A percentile compares a stretch with the other conserved stretches of the same genome.
Conservation (phyloP, 2,797 vertebrate species). For the Rhabdophis nuchalis region DNA sequence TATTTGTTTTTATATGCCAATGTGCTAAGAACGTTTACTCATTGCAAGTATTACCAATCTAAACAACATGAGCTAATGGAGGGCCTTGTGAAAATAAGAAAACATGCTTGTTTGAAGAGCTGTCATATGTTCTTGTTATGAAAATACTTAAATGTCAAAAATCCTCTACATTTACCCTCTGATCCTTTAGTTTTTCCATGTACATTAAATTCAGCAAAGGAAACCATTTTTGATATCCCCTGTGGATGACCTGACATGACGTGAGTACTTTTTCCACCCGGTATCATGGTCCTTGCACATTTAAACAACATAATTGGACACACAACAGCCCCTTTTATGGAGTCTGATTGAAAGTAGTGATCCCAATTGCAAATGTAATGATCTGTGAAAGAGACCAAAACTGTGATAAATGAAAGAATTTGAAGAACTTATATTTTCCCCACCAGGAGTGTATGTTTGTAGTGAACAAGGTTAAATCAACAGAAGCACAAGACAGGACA, state of each 20-base stretch:
- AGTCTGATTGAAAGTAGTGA: slow-evolving; percentile 41
- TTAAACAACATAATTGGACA: slow-evolving; percentile 39
- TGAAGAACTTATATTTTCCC: slow-evolving; percentile 17
- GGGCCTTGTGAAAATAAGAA: slow-evolving; percentile 66
- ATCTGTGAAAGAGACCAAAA: slow-evolving; percentile 40
- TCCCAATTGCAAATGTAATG: slow-evolving; percentile 1
- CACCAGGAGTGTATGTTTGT: slow-evolving; percentile 11
- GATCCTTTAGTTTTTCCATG: slow-evolving; percentile 33
- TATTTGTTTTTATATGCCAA: slow-evolving; percentile 70
- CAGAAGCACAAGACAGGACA: slow-evolving; percentile 32
- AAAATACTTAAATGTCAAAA: slow-evolving; percentile 58
- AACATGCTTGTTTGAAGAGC: slow-evolving; percentile 65
- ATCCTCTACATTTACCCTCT: slow-evolving; percentile 38
- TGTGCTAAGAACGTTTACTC: slow-evolving; percentile 60
- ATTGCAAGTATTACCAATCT: slow-evolving; percentile 60
- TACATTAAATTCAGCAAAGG: slow-evolving; percentile 37
- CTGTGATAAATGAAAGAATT: slow-evolving; percentile 31
- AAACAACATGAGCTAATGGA: slow-evolving; percentile 66
- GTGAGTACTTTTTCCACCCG: neutral
- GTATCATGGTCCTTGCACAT: slow-evolving; percentile 20
- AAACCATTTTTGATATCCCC: slow-evolving; percentile 24
- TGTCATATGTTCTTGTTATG: slow-evolving; percentile 52
- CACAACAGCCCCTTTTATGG: slow-evolving; percentile 30
- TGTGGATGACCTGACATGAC: slow-evolving; percentile 1
- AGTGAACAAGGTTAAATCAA: slow-evolving; percentile 23